A percentile compares a stretch with the other conserved stretches of the same genome.
Conservation (phyloP, 2,797 vertebrate genomes). For the Pogonophryne albipinna region DNA sequence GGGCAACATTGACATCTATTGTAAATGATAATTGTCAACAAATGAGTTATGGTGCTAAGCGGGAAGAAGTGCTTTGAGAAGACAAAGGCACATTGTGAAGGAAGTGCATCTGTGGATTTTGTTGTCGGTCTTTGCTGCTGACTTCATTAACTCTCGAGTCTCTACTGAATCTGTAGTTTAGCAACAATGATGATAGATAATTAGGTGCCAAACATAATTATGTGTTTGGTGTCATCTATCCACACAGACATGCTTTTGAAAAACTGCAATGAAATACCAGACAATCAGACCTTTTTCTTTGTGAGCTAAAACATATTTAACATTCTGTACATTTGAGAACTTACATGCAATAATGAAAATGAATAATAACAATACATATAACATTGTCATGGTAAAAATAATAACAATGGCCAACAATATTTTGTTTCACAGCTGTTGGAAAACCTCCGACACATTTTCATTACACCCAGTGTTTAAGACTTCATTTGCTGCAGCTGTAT, state of each 20-base stretch:
- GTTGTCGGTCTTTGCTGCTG: conserved; percentile 31
- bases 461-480: conserved; percentile 31
- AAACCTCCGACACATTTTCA: conserved; percentile 1
- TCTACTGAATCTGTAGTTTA: conserved; percentile 29
- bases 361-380: not conserved
- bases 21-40: conserved; percentile 71
- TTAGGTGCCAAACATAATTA: conserved; percentile 39
- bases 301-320: not conserved
- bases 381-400: not conserved
- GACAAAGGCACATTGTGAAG: conserved; percentile 50
- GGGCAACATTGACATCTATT: conserved; percentile 66
- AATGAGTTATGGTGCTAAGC: conserved; percentile 66
- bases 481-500: conserved; percentile 15
- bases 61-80: conserved; percentile 51
- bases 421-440: conserved; percentile 1
- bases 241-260: conserved; percentile 6
- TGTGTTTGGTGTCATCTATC: conserved; percentile 21
- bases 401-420: not conserved
- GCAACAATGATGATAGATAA: conserved; percentile 20
- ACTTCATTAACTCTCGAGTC: conserved; percentile 47
- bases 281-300: not conserved
- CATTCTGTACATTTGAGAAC: not conserved
- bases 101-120: conserved; percentile 41
- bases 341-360: not conserved
- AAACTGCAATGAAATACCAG: not conserved